Conservation (phyloP, 2,113 vertebrate species). For the Ptilonorhynchus violaceus region DNA sequence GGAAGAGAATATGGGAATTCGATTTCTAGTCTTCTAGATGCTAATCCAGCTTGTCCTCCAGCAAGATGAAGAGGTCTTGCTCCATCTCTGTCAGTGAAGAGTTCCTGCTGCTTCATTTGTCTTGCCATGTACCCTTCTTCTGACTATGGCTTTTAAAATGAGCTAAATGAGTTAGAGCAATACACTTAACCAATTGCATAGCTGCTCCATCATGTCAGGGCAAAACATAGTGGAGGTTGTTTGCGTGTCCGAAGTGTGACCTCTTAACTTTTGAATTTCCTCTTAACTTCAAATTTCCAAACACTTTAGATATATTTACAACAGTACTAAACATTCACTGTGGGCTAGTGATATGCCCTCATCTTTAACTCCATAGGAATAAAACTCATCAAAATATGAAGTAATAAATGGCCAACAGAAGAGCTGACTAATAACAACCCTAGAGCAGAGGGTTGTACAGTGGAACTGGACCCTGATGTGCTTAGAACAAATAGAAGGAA, state of each 20-base stretch:
- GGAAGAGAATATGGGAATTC: not conserved
- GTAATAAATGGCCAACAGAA: not conserved
- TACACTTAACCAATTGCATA: not conserved
- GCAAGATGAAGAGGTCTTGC: not conserved
- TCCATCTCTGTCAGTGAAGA: not conserved
- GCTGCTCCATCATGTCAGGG: not conserved
- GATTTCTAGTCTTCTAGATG: not conserved
- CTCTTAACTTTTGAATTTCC: conserved; percentile 1
- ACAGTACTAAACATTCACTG: not conserved
- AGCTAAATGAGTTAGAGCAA: not conserved
- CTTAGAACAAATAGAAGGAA: not conserved
- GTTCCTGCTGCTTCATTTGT: not conserved
- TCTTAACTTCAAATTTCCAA: not conserved
- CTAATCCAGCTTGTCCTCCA: not conserved
- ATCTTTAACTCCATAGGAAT: not conserved
- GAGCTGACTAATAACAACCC: not conserved
- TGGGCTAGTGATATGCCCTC: not conserved
- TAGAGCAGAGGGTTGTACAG: not conserved
- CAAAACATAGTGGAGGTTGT: not conserved
- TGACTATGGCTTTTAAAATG: not conserved
- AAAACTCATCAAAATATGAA: not conserved
- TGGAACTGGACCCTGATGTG: not conserved
- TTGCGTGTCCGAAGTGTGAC: not conserved
- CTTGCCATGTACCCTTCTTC: not conserved
- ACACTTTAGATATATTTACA: conserved; percentile 2